A percentile compares a stretch with the other conserved stretches of the same genome.
phyloP scores from a whole-genome alignment of 1,140 invertebrate genomes.

The Atopsyche davidsoni region DNA sequence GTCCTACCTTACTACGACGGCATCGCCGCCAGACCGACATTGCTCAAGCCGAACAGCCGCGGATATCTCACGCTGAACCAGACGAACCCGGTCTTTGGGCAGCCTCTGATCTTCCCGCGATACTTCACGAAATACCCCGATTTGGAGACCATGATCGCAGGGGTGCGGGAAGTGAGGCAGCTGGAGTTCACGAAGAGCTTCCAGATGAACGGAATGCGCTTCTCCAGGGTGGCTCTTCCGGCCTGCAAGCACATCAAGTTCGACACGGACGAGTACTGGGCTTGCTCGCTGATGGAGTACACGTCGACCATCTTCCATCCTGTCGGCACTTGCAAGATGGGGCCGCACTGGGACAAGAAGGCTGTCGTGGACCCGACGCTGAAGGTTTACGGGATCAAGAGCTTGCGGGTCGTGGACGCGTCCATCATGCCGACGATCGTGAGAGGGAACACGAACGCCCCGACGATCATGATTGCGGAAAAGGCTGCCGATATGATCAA shows the following conservation, averaged over 20 bases:
- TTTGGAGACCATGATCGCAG: constrained; percentile 54
- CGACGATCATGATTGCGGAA: constrained; percentile 64
- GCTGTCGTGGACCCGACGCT: constrained; percentile 64
- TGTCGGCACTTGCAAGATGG: constrained; percentile 79
- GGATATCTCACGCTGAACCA: constrained; percentile 62
- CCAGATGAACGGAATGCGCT: constrained; percentile 47
- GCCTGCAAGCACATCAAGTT: constrained; percentile 55
- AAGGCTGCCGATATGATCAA: constrained; percentile 62
- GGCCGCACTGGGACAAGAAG: constrained; percentile 52
- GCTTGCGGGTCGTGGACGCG: constrained; percentile 64
- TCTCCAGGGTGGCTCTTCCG: constrained; percentile 53
- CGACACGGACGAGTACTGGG: constrained; percentile 64
- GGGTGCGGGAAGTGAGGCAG: constrained; percentile 49
- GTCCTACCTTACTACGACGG: constrained; percentile 49
- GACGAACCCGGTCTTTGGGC: constrained; percentile 61
- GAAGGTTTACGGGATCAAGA: constrained; percentile 59
- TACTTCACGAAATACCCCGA: constrained; percentile 64
- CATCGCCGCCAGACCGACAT: constrained; percentile 48
- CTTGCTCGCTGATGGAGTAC: constrained; percentile 58
- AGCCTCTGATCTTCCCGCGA: constrained; percentile 76
- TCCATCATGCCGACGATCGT: constrained; percentile 61
- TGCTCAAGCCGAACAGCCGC: constrained; percentile 64
- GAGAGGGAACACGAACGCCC: constrained; percentile 59
- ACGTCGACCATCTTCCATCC: constrained; percentile 69
- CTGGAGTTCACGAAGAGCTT: constrained; percentile 56